Evolutionary conservation across 1,140 invertebrate species (phyloP).

Genomic region (Drosophila willistoni): DNA sequence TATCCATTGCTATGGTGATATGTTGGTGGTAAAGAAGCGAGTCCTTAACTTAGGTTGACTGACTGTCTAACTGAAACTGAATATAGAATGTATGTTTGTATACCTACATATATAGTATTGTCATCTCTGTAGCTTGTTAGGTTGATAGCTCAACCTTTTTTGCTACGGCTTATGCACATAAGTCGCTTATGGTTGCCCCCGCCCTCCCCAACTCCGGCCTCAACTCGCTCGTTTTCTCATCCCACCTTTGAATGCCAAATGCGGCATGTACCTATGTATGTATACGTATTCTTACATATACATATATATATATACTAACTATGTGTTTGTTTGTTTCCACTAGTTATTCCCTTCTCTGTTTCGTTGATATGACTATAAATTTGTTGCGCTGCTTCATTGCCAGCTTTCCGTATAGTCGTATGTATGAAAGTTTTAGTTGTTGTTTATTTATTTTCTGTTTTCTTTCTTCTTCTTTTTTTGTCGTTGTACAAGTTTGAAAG

Average conservation of each 20-base stretch:
- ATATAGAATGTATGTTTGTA: conserved; percentile 9
- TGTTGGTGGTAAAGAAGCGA: background rate
- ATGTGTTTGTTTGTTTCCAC: conserved; percentile 30
- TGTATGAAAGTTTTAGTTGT: conserved; percentile 15
- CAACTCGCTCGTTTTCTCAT: conserved; percentile 3
- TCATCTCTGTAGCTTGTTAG: conserved; percentile 53
- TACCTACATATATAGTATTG: conserved; percentile 9
- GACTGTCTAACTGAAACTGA: conserved; percentile 37
- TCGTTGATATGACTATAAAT: conserved; percentile 74
- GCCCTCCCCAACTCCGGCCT: conserved; percentile 2
- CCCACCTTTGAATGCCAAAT: background rate
- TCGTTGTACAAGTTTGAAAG: conserved; percentile 64
- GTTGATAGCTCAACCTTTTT: conserved; percentile 69
- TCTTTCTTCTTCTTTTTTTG: conserved; percentile 36
- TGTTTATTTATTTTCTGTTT: conserved; percentile 14
- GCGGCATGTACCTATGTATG: conserved; percentile 5
- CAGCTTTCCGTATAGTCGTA: conserved; percentile 39
- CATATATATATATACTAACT: background rate
- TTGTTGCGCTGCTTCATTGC: conserved; percentile 63
- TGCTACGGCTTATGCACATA: conserved; percentile 72
- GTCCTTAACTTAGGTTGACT: conserved; percentile 24
- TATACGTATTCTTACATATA: background rate
- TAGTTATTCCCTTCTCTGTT: conserved; percentile 24
- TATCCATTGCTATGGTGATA: conserved; percentile 1
- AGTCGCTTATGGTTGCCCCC: conserved; percentile 75